phyloP scores from a whole-genome alignment of 2,888 invertebrate genomes.

The Drosophila helvetica region DNA sequence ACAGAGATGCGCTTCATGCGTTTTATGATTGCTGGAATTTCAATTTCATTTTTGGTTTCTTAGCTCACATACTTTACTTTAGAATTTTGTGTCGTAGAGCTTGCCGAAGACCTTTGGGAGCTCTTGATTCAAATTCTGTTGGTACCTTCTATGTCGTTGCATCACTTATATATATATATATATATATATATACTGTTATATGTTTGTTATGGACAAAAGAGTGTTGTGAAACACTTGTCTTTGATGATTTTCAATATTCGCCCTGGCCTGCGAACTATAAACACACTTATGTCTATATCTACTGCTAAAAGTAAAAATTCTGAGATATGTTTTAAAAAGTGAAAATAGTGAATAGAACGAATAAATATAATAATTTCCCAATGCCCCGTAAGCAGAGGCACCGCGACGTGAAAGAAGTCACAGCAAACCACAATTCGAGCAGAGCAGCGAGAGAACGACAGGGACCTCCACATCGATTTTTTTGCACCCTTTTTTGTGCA shows the following conservation, averaged over 20 bases:
- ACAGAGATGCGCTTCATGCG: too few relatives aligned
- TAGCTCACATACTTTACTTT: too few relatives aligned
- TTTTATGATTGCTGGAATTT: too few relatives aligned
- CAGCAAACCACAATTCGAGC: constrained; percentile 11
- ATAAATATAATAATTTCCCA: not conserved
- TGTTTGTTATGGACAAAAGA: too few relatives aligned
- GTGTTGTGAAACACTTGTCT: constrained; percentile 48
- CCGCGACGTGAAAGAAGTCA: constrained; percentile 1
- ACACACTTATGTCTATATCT: constrained; percentile 36
- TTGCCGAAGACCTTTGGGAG: too few relatives aligned
- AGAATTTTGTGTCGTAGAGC: too few relatives aligned
- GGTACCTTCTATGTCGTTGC: too few relatives aligned
- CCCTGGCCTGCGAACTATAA: constrained; percentile 38
- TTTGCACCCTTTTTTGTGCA: constrained; percentile 67
- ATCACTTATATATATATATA: too few relatives aligned
- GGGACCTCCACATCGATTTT: constrained; percentile 76
- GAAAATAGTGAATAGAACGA: not conserved
- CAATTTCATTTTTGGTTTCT: too few relatives aligned
- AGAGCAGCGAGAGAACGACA: constrained; percentile 45
- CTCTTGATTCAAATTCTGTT: too few relatives aligned
- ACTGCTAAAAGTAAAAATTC: constrained; percentile 33
- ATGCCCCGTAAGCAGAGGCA: constrained; percentile 15
- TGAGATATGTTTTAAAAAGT: constrained; percentile 25
- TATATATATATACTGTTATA: too few relatives aligned
- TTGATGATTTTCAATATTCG: constrained; percentile 71